Percentiles rank a stretch among this genome's conserved stretches.
Evolutionary conservation across 2,888 invertebrate species (phyloP).

Genomic region (Ptilodon capucinus): DNA sequence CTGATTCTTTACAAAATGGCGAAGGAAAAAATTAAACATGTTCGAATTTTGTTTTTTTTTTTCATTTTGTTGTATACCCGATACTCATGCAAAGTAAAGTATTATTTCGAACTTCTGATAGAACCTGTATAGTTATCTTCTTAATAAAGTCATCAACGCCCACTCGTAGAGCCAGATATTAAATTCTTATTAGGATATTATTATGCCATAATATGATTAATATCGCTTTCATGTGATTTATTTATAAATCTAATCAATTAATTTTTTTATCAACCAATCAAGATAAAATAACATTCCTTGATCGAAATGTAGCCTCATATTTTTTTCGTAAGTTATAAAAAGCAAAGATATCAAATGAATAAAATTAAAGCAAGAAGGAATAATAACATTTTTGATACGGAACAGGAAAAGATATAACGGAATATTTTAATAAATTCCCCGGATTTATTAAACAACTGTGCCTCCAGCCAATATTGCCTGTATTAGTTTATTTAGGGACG

Average conservation of each 20-base stretch:
- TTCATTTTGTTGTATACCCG: too few species aligned
- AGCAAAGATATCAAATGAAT: neutral
- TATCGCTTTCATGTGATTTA: neutral
- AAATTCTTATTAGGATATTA: neutral
- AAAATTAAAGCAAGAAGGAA: slow-evolving; percentile 5
- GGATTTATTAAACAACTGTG: slow-evolving; percentile 21
- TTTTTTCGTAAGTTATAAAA: neutral
- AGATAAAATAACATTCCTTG: neutral
- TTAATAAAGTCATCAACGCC: neutral
- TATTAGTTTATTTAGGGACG: slow-evolving; percentile 28
- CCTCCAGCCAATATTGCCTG: slow-evolving; percentile 24
- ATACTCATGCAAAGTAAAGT: too few species aligned
- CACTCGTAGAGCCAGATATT: neutral
- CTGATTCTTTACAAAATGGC: too few species aligned
- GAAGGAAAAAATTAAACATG: too few species aligned
- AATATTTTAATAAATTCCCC: slow-evolving; percentile 13
- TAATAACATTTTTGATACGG: slow-evolving; percentile 6
- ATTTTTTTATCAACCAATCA: too few species aligned
- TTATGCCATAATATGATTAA: neutral
- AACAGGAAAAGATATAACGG: slow-evolving; percentile 7
- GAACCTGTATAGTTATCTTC: neutral
- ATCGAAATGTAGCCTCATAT: neutral
- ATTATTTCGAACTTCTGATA: too few species aligned
- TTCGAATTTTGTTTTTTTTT: too few species aligned
- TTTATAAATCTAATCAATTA: neutral